Conservation (phyloP, 2,888 invertebrate species). For the Diloba caeruleocephala region DNA sequence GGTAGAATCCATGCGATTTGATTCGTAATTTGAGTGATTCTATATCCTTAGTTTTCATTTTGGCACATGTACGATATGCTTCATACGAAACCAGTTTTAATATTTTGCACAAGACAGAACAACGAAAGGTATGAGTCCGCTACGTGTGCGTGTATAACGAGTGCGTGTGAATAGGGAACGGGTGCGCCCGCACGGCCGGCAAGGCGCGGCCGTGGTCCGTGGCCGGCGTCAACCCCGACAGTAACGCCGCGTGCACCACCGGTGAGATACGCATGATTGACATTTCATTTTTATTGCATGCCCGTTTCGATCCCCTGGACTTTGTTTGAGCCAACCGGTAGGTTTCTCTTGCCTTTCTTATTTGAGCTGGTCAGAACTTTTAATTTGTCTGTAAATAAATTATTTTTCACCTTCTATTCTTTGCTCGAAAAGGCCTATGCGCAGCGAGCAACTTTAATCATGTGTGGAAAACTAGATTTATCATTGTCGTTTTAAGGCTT, state of each 20-base stretch:
- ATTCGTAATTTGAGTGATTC: too few species aligned
- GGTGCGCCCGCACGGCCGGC: slow-evolving; percentile 81
- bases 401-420: too few species aligned
- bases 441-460: too few species aligned
- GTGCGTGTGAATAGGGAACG: slow-evolving; percentile 73
- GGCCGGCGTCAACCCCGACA: slow-evolving; percentile 83
- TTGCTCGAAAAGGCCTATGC: too few species aligned
- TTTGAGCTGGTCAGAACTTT: too few species aligned
- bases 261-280: slow-evolving; percentile 68
- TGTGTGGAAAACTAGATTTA: too few species aligned
- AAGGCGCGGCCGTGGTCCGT: slow-evolving; percentile 88
- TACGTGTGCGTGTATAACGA: slow-evolving; percentile 49
- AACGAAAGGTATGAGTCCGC: slow-evolving; percentile 16
- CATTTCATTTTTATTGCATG: slow-evolving; percentile 20
- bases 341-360: too few species aligned
- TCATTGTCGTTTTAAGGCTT: too few species aligned
- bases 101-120: slow-evolving; percentile 28
- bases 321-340: too few species aligned
- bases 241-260: slow-evolving; percentile 81
- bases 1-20: too few species aligned
- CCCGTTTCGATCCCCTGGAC: neutral
- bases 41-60: neutral
- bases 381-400: too few species aligned
- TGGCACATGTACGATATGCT: neutral
- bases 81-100: slow-evolving; percentile 8